phyloP scores from a whole-genome alignment of 2,888 invertebrate genomes.

The Phanerotoma sp. region DNA sequence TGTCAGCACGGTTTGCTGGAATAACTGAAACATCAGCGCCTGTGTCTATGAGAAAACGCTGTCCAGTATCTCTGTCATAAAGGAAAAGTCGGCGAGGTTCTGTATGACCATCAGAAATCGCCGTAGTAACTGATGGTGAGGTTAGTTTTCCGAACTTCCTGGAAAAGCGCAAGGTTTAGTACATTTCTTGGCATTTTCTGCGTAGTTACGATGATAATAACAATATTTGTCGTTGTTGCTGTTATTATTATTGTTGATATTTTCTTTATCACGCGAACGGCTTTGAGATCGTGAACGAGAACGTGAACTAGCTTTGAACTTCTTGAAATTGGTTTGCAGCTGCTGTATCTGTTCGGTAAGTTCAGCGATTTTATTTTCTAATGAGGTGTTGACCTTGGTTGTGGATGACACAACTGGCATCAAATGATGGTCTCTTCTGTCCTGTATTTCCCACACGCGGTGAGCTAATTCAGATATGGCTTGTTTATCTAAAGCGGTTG shows the following conservation, averaged over 20 bases:
- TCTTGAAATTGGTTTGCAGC: neutral
- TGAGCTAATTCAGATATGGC: neutral
- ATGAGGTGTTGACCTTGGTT: slow-evolving; percentile 27
- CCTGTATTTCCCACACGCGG: neutral
- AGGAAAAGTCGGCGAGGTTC: neutral
- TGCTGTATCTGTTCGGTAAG: neutral
- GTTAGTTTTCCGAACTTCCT: slow-evolving; percentile 1
- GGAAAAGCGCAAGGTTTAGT: neutral
- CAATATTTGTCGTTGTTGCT: neutral
- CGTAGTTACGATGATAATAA: neutral
- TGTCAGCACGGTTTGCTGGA: neutral
- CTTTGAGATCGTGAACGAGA: neutral
- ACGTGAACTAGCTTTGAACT: too few species aligned
- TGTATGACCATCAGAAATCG: slow-evolving; percentile 1
- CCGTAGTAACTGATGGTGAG: slow-evolving; percentile 4
- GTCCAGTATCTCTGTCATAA: neutral
- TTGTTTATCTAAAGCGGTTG: neutral
- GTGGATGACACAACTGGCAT: too few species aligned
- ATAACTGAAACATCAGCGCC: neutral
- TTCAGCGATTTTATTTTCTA: neutral
- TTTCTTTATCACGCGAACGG: neutral
- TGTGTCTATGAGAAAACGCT: neutral
- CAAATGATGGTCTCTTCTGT: neutral
- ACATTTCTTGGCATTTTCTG: neutral
- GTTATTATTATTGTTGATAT: slow-evolving; percentile 43